Conservation (phyloP, 23 tunicate genomes). For the Ciona savignyi region DNA sequence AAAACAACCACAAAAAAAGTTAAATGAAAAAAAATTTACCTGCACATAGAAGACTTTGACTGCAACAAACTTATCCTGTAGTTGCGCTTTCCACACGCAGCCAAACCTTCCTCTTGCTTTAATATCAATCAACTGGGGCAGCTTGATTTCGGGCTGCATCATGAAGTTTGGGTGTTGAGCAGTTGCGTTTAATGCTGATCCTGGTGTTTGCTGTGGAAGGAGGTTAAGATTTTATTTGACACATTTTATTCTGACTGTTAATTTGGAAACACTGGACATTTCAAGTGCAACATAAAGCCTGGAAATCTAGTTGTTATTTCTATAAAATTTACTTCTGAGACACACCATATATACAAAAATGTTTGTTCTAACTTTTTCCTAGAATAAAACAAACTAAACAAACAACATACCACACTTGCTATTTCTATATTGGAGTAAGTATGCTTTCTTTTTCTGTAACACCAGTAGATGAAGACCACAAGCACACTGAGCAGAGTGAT, state of each 20-base stretch:
- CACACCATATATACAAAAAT: background rate
- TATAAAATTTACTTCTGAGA: background rate
- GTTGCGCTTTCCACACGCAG: constrained; percentile 91
- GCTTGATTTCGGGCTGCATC: constrained; percentile 28
- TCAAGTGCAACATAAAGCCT: too few species aligned
- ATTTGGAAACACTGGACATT: too few species aligned
- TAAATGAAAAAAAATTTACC: constrained; percentile 22
- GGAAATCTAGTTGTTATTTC: background rate
- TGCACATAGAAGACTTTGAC: constrained; percentile 70
- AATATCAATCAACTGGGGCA: constrained; percentile 68
- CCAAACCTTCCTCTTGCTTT: constrained; percentile 97
- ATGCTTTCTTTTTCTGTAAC: constrained; percentile 16
- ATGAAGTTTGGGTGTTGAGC: constrained; percentile 2
- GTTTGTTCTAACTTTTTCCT: too few species aligned
- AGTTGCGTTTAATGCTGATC: constrained; percentile 29
- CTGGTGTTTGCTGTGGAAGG: constrained; percentile 47
- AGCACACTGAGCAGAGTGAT: constrained; percentile 3
- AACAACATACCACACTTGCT: constrained; percentile 41
- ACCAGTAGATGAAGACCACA: constrained; percentile 16
- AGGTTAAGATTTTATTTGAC: too few species aligned
- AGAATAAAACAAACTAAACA: background rate
- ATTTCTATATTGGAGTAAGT: constrained; percentile 23
- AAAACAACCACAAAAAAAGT: too few species aligned
- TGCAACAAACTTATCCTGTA: constrained; percentile 71
- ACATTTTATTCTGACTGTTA: background rate